Conservation (phyloP, 2,797 vertebrate species). For the Champsocephalus gunnari region DNA sequence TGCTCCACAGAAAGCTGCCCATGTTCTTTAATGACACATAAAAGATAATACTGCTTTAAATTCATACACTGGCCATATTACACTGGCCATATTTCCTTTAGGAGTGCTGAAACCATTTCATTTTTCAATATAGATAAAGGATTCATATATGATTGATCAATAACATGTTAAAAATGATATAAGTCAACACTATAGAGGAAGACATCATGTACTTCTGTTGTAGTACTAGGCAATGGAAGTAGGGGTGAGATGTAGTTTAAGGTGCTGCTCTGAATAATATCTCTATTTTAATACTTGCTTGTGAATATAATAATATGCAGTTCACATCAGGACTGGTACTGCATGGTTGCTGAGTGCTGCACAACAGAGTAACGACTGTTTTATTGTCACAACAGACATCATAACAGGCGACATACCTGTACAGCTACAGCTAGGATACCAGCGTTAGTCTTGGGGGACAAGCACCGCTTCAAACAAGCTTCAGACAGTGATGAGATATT, state of each 20-base stretch:
- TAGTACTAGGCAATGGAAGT: background rate
- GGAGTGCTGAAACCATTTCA: background rate
- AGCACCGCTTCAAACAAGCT: constrained; percentile 10
- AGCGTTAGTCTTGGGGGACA: constrained; percentile 25
- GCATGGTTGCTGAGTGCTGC: background rate
- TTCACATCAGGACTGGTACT: background rate
- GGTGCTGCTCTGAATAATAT: background rate
- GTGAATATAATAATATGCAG: background rate
- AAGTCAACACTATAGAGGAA: background rate
- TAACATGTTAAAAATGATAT: background rate
- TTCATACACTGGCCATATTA: background rate
- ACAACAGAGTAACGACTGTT: background rate
- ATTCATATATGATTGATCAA: background rate
- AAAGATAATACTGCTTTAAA: background rate
- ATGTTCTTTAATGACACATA: background rate
- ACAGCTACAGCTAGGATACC: constrained; percentile 23
- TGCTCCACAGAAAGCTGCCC: background rate
- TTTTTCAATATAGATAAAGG: background rate
- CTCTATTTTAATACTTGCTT: background rate
- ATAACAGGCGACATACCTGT: background rate
- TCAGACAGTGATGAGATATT: background rate
- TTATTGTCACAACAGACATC: background rate
- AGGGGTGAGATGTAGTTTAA: background rate
- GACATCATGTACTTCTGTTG: background rate
- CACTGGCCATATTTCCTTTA: background rate